phyloP scores from a whole-genome alignment of 1,140 invertebrate species.

The Magallana gigas region DNA sequence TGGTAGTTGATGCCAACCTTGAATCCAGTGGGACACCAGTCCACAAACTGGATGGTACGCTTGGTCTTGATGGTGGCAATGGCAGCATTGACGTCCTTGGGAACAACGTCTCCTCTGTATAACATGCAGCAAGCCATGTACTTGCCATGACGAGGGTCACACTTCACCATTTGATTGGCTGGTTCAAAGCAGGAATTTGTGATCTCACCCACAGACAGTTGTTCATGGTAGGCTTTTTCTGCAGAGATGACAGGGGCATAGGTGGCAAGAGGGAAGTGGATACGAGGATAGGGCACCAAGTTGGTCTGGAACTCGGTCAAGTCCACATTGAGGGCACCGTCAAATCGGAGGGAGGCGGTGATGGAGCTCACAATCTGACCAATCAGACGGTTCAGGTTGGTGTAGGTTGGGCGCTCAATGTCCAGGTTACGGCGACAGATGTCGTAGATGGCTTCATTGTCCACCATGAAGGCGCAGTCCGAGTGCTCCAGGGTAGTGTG shows the following conservation, averaged over 20 bases:
- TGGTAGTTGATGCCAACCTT: conserved; percentile 82
- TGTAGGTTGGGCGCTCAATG: conserved; percentile 88
- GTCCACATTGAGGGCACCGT: conserved; percentile 86
- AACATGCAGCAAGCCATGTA: conserved; percentile 83
- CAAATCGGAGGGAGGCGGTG: conserved; percentile 91
- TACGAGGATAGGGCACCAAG: conserved; percentile 80
- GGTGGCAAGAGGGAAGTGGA: conserved; percentile 76
- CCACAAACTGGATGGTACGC: conserved; percentile 78
- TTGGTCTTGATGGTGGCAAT: conserved; percentile 90
- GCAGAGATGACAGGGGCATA: conserved; percentile 77
- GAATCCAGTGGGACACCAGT: conserved; percentile 72
- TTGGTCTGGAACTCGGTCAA: conserved; percentile 87
- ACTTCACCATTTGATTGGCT: conserved; percentile 95
- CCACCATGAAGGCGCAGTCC: conserved; percentile 89
- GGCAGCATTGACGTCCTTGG: conserved; percentile 93
- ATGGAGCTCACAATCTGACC: conserved; percentile 90
- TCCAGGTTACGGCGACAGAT: conserved; percentile 85
- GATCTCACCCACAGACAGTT: conserved; percentile 76
- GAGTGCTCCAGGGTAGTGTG: conserved; percentile 85
- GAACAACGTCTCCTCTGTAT: conserved; percentile 79
- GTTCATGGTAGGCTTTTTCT: conserved; percentile 79
- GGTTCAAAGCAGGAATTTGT: conserved; percentile 94
- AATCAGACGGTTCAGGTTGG: conserved; percentile 88
- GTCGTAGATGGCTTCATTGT: conserved; percentile 76
- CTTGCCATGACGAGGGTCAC: conserved; percentile 92